Percentiles rank a stretch among this genome's conserved stretches.
Evolutionary conservation across 2,113 vertebrate genomes (phyloP).

Genomic region (Amia ocellicauda): DNA sequence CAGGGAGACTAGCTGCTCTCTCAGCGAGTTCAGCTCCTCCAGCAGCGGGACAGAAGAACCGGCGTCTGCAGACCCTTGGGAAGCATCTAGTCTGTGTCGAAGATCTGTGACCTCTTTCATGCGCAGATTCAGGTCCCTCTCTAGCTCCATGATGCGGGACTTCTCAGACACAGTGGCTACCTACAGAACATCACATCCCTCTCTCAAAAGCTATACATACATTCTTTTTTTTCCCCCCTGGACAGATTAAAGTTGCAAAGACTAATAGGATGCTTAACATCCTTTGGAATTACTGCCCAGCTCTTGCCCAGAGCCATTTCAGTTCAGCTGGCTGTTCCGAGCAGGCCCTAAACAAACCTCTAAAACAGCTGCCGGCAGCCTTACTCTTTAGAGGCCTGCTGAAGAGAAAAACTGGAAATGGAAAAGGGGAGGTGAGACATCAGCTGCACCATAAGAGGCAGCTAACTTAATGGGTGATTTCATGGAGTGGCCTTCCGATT

Average conservation of each 20-base stretch:
- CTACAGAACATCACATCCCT: constrained; percentile 52
- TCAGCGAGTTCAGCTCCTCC: constrained; percentile 81
- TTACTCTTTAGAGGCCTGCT: background rate
- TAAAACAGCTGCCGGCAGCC: background rate
- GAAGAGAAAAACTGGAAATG: background rate
- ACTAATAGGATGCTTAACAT: background rate
- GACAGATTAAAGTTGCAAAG: background rate
- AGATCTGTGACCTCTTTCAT: constrained; percentile 82
- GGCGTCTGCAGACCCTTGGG: constrained; percentile 62
- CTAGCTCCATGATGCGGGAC: constrained; percentile 95
- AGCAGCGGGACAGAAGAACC: constrained; percentile 72
- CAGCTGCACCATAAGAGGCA: no score
- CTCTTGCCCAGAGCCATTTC: constrained; percentile 11
- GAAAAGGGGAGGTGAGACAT: no score
- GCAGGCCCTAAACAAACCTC: constrained; percentile 12
- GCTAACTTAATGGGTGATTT: no score
- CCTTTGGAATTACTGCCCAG: background rate
- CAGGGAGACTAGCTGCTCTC: constrained; percentile 71
- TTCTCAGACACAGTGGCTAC: constrained; percentile 95
- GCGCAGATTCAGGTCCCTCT: constrained; percentile 78
- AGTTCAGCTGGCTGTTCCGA: constrained; percentile 7
- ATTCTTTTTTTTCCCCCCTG: background rate
- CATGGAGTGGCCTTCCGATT: no score
- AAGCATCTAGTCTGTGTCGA: constrained; percentile 73
- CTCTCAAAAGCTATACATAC: constrained; percentile 2